phyloP scores from a whole-genome alignment of 2,797 vertebrate genomes.

The Poecilia velifera region DNA sequence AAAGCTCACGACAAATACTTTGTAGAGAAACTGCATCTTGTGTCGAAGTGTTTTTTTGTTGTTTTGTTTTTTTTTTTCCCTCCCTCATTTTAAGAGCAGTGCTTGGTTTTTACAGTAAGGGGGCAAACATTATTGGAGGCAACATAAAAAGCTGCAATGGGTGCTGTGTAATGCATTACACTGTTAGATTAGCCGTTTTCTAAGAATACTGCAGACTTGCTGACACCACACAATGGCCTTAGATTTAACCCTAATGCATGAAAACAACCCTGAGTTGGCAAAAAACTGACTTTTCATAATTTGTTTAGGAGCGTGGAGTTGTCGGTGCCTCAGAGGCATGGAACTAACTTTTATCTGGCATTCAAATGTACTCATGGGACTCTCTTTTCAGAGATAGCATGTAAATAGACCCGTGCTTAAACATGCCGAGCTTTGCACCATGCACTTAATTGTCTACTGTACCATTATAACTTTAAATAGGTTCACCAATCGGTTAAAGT shows the following conservation, averaged over 20 bases:
- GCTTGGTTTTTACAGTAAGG: background rate
- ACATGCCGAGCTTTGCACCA: background rate
- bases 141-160: slow-evolving; percentile 1
- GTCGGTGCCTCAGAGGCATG: background rate
- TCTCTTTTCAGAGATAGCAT: background rate
- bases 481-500: background rate
- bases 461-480: background rate
- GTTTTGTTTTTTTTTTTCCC: too few species aligned
- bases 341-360: background rate
- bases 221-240: background rate
- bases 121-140: background rate
- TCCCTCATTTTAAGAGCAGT: background rate
- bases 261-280: background rate
- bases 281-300: background rate
- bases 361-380: background rate
- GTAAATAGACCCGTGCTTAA: background rate
- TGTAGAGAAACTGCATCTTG: background rate
- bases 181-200: background rate
- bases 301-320: background rate
- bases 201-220: background rate
- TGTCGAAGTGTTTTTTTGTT: background rate
- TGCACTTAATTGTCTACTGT: background rate
- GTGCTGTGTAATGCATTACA: background rate
- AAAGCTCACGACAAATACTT: background rate
- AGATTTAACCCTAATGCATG: background rate